A percentile compares a stretch with the other conserved stretches of the same genome.
Conservation (phyloP, 2,113 vertebrate genomes). For the Indicator maculatus region DNA sequence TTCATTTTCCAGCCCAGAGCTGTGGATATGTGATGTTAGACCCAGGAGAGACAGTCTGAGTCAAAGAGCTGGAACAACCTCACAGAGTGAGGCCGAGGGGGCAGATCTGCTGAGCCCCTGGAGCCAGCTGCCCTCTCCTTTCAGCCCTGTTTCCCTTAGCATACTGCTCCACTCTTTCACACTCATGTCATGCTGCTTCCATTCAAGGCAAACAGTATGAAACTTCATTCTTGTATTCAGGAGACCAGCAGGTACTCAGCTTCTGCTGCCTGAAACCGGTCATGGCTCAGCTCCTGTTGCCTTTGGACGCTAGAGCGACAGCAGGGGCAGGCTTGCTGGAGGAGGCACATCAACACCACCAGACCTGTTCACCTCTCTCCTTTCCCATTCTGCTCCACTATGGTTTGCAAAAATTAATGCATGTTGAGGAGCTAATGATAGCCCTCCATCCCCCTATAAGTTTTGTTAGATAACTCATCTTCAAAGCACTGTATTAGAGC, state of each 20-base stretch:
- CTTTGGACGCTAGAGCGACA: background rate
- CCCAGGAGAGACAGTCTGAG: rapidly evolving
- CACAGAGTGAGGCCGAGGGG: background rate
- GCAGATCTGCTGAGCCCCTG: background rate
- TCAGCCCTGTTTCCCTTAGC: background rate
- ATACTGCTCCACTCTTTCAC: slow-evolving; percentile 10
- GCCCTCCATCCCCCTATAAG: background rate
- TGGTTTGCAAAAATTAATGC: background rate
- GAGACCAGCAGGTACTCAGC: slow-evolving; percentile 1
- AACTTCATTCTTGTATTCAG: slow-evolving; percentile 34
- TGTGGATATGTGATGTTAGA: background rate
- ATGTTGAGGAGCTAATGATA: background rate
- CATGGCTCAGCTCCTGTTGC: background rate
- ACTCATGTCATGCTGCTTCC: slow-evolving; percentile 23
- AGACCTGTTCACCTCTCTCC: background rate
- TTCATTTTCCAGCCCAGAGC: background rate
- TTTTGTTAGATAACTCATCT: background rate
- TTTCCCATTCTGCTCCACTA: background rate
- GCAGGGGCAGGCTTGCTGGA: background rate
- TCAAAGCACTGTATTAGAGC: background rate
- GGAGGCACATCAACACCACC: background rate
- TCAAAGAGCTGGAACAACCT: background rate
- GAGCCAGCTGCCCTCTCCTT: slow-evolving; percentile 24
- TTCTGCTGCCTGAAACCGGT: background rate
- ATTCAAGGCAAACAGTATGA: slow-evolving; percentile 50